Evolutionary conservation across 2,888 invertebrate genomes (phyloP).

Genomic region (Adela reaumurella): DNA sequence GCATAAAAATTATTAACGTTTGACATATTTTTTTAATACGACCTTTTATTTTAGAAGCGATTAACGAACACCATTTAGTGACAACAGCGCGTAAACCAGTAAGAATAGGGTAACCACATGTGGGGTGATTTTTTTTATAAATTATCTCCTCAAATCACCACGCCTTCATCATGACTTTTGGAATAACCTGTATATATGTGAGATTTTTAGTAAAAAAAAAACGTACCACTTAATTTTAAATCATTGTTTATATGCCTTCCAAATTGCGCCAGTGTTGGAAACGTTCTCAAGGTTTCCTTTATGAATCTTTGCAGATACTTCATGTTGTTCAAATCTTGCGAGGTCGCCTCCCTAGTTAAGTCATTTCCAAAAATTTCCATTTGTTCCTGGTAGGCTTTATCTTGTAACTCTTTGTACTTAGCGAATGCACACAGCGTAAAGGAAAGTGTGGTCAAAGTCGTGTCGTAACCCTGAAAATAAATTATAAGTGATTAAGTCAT

Average conservation of each 20-base stretch:
- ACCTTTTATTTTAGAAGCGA: no score
- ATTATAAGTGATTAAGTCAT: no score
- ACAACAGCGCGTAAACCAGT: no score
- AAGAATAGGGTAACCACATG: no score
- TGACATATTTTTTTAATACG: no score
- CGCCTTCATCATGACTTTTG: no score
- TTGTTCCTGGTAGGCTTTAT: not conserved
- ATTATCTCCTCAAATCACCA: no score
- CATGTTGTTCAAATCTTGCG: not conserved
- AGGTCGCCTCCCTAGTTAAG: not conserved
- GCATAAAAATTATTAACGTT: no score
- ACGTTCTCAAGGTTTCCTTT: not conserved
- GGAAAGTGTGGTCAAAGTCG: not conserved
- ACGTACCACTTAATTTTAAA: not conserved
- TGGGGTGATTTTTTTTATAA: no score
- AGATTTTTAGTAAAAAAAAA: no score
- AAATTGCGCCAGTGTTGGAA: not conserved
- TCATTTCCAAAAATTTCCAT: not conserved
- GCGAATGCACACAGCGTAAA: not conserved
- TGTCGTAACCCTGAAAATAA: not conserved
- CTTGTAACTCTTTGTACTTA: not conserved
- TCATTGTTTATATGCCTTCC: not conserved
- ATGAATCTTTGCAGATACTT: not conserved
- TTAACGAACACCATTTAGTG: no score
- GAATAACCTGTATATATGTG: no score